Evolutionary conservation across 2,113 vertebrate species (phyloP), one percentile per base, ranked within the genome.

Genomic region (Dendropsophus ebraccatus): DNA sequence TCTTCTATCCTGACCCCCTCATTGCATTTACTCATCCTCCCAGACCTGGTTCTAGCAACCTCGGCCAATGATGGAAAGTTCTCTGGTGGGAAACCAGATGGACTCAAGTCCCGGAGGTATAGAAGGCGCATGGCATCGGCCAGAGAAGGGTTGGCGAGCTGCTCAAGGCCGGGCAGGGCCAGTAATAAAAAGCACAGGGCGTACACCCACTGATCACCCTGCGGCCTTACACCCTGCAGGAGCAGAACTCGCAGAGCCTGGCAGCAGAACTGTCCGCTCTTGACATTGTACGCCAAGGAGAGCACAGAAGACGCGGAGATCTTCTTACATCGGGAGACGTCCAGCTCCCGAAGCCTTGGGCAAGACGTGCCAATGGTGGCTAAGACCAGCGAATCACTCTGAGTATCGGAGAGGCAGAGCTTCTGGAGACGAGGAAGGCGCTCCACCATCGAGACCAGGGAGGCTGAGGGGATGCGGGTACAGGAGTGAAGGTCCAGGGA

Each of bases 401-500:
- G 92, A 0, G 92, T 92, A 7, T 77, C 82, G 0, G 88, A 89
- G 77, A 93, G 88, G 70, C 82, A 87, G 83, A 93, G 86, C 28
- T 79, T 90, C 14, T 0, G 45, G 28, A 93, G 89, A 28, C 1
- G 16, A 0, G 91, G 91, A 82, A 93, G 81, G 0, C 79, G 74
- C 69, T 90, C 88, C 0, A 79, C 67, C 84, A 93, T 25, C 5
- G 88, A 88, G 45, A 89, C 89, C 88, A 93, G 87, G 0, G 76
- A 56, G 0, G 77, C 25, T 0, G 72, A 50, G 0, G 90, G 89
- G 1, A 93, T 86, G 0, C 91, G 91, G 58, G 49, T 72, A 62
- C 92, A 93, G 88, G 89, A 88, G 0, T 23, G 45, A 52, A 93
- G 87, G 14, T 91, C 88, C 88, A 93, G 87, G 1, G 37, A 60